Base-by-base conservation (phyloP, 2,888 invertebrate species). In the Homarus gammarus region DNA sequence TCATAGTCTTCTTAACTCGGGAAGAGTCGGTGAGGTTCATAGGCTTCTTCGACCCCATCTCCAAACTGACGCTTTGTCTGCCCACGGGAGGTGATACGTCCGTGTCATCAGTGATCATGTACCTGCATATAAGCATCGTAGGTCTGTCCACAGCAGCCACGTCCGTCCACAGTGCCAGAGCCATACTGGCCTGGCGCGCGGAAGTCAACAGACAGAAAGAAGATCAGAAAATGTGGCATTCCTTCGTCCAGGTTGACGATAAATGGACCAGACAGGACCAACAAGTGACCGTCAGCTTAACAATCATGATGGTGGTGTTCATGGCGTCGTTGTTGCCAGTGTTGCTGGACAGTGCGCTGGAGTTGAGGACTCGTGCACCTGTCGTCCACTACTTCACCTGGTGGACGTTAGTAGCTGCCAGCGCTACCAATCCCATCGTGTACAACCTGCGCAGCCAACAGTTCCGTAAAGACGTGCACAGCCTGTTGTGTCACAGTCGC, bases 181-280 rank as follows among this genome's bases (percentile, higher is more conserved):
- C 68, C 8, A 31, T 68, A 31, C 68, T 15, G n/a, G 68, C 68
- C 12, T 68, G 68, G 68, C 68, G 68, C 8, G 68, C 31, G 31
- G 68, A 68, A 68, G n/a, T 68, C 10, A 68, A 68, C 22, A 68
- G n/a, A n/a, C 68, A 68, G n/a, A 8, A 68, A 22, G 5, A 15
- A 22, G 68, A 68, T n/a, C 68, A 68, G 68, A 8, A 15, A 22
- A 31, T n/a, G n/a, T 68, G 68, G 68, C 68, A 68, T 68, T 68
- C 68, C 31, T 22, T 68, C 5, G 68, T 68, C n/a, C n/a, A 31
- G 68, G 5, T 68, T 6, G 68, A n/a, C 68, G n/a, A 68, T 22
- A n/a, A 8, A 31, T 68, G 68, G 68, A 8, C 8, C 6, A 8
- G 68, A 22, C 68, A 68, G n/a, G 68, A 68, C n/a, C 68, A 31